These are phyloP conservation scores for Leucoraja erinaceus DNA, from an alignment of 2,113 vertebrate genomes.

Conservation along the genomic window DNA sequence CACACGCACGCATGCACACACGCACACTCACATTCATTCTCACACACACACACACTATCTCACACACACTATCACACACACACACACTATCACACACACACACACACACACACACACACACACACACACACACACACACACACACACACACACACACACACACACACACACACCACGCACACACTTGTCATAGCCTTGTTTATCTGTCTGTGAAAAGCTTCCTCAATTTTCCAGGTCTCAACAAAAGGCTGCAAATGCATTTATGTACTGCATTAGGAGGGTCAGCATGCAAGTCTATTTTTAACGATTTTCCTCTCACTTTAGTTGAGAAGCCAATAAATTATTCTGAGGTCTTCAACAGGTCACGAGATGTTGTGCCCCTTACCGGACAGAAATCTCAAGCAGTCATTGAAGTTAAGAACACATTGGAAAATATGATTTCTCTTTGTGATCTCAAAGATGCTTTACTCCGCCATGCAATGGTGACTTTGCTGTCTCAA, in stretches of 20 bases:
- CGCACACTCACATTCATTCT: too few species aligned
- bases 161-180: too few species aligned
- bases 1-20: too few species aligned
- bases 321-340: neutral
- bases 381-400: neutral
- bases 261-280: neutral
- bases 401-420: neutral
- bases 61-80: too few species aligned
- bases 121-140: too few species aligned
- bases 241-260: neutral
- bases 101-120: too few species aligned
- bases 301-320: neutral
- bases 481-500: neutral
- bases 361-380: neutral
- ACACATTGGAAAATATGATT: neutral
- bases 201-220: too few species aligned
- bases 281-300: neutral
- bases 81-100: too few species aligned
- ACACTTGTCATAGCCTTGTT: too few species aligned
- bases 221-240: neutral
- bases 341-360: neutral
- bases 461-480: neutral
- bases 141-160: too few species aligned
- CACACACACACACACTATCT: too few species aligned
- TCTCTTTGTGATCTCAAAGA: neutral